A percentile compares a stretch with the other conserved stretches of the same genome.
Evolutionary conservation across 2,113 vertebrate species (phyloP).

Genomic region (Chlamydotis undulata): DNA sequence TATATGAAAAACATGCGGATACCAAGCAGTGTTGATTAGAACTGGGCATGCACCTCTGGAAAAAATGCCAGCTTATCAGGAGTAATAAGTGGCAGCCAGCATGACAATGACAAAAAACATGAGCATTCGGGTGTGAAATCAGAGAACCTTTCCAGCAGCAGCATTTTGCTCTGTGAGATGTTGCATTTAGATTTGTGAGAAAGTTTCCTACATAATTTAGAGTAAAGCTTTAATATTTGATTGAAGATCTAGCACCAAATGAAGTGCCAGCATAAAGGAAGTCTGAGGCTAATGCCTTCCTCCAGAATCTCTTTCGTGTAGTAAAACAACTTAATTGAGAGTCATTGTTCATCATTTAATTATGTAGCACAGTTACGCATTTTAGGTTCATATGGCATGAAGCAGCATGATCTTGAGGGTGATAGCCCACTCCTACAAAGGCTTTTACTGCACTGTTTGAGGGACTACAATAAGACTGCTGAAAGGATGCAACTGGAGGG

Average conservation of each 20-base stretch:
- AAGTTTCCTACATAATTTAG: neutral
- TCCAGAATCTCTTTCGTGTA: neutral
- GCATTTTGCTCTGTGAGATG: neutral
- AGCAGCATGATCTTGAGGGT: neutral
- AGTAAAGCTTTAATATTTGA: slow-evolving; percentile 4
- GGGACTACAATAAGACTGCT: neutral
- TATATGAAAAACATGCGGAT: neutral
- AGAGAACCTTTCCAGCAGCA: neutral
- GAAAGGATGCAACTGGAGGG: neutral
- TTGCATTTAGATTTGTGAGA: neutral
- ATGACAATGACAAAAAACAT: neutral
- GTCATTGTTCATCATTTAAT: neutral
- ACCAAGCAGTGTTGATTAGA: neutral
- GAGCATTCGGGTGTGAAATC: slow-evolving; percentile 24
- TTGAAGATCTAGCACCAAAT: neutral
- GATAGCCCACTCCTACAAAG: neutral
- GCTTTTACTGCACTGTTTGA: neutral
- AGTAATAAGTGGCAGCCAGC: neutral
- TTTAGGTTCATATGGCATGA: neutral
- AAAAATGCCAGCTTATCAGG: neutral
- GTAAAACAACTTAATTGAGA: neutral
- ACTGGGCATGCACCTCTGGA: neutral
- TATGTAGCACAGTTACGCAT: neutral
- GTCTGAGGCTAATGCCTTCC: neutral
- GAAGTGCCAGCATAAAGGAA: neutral